Evolutionary conservation across 2,797 vertebrate genomes (phyloP), one percentile per base, ranked within the genome.

Genomic region (Karalla daura): DNA sequence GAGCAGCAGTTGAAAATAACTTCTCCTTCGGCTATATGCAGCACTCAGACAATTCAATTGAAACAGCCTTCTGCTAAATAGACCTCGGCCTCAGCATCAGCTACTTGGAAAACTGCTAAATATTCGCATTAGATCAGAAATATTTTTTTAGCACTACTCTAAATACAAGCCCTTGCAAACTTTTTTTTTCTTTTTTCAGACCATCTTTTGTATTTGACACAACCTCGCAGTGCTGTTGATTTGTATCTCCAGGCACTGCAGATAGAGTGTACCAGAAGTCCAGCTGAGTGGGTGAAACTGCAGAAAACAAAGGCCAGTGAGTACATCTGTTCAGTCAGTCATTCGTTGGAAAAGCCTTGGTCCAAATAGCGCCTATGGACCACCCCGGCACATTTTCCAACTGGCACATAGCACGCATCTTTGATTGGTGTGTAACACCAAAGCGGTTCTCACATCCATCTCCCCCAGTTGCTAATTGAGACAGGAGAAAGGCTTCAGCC

Each of bases 391-490:
- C 33, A 58, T 62, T 63, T 62, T 62, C 54, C 47, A 47, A 58
- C 46, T 69, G 67, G 58, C 56, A 59, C 60, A 41, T 15, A 15
- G 32, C 21, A 64, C 23, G 44, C 12, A 18, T 74, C 61, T 79
- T 70, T 82, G 62, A 79, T 52, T 70, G 50, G 47, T 60, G 37
- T 35, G 60, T 60, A 79, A 70, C 40, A 27, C 61, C 32, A 47
- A 49, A 47, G n/a, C 59, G 18, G 12, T 65, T 83, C 59, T 63
- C 41, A 55, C 70, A 73, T 84, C 58, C 63, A 46, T 81, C 65
- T 76, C 56, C 36, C 62, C 28, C 51, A 55, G 72, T 78, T 76
- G 76, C 72, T 81, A 78, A 88, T 83, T 78, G 64, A 87, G 74
- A 82, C 55, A 50, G 50, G 68, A 74, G 60, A 55, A 74, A 72